Base-by-base conservation (phyloP, 2,113 vertebrate species). In the Todiramphus chloris region DNA sequence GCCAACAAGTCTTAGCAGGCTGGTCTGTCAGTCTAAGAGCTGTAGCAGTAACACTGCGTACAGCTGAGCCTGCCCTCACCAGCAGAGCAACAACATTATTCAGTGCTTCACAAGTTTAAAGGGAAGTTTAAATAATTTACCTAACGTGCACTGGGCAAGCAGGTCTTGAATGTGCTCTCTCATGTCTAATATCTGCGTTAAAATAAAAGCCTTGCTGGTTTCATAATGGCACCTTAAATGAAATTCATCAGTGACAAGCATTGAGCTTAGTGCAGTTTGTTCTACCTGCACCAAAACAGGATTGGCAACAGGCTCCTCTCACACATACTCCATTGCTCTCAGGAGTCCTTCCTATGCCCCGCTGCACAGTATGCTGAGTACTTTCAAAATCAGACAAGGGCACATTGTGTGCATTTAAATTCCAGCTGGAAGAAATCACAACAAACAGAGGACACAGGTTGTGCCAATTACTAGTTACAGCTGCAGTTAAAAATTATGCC, bases 321-420 rank as follows among this genome's bases (percentile, higher is more conserved):
- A 87, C 35, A 27, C 63, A 20, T 21, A 53, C 44, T 68, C 72
- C 44, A 14, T 37, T 90, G 64, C 70, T 87, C 66, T 73, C 43
- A 18, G 30, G 33, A 92, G 77, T 18, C 48, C 73, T 68, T 67
- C 77, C 80, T 82, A 21, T 76, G 89, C 69, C 79, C 77, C 50
- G 83, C 89, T 87, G 73, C 83, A 69, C 87, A 77, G 62, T 6
- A 83, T 2, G 51, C 87, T 12, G 72, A 84, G 70, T 33, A 89
- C 82, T 91, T 93, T 58, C 33, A 66, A 72, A 96, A 92, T 41
- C 53, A 89, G 80, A 96, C 94, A 94, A 89, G 74, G 80, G 62
- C 74, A 82, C 80, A 87, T 83, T 96, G 84, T 95, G 89, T 83
- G 60, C 56, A 77, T 75, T 91, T 93, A 94, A 96, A 96, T 82